A percentile compares a stretch with the other conserved stretches of the same genome.
Conservation (phyloP, 2,797 vertebrate species). For the Tauraco hartlaubi region DNA sequence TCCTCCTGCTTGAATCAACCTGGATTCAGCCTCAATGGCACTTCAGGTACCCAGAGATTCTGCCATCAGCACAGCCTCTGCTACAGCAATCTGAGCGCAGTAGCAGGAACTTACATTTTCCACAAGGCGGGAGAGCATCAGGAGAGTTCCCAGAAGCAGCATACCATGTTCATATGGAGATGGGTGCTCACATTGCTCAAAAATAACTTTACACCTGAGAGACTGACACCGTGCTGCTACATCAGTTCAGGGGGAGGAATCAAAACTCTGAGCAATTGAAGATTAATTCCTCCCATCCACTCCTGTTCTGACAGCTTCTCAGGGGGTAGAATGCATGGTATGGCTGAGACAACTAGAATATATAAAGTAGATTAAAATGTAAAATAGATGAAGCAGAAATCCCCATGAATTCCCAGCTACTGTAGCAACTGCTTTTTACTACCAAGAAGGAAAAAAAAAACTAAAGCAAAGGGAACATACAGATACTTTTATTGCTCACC, state of each 20-base stretch:
- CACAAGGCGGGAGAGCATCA: background rate
- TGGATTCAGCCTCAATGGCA: background rate
- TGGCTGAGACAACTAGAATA: background rate
- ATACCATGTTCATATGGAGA: background rate
- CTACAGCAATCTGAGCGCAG: accelerated
- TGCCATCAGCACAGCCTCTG: background rate
- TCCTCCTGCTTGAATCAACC: background rate
- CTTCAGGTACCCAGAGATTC: background rate
- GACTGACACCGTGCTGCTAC: accelerated
- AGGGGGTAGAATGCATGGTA: background rate
- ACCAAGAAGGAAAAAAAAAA: conserved; percentile 53
- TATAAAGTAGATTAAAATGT: background rate
- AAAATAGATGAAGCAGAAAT: background rate
- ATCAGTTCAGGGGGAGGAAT: background rate
- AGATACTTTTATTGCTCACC: conserved; percentile 91
- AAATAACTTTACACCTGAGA: background rate
- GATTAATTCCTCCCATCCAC: background rate
- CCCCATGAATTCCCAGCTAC: background rate
- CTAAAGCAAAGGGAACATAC: conserved; percentile 72
- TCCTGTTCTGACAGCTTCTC: background rate
- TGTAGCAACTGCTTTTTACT: background rate
- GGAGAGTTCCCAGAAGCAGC: background rate
- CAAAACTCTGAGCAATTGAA: background rate
- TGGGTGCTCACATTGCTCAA: background rate
- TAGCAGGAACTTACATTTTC: background rate